These are phyloP conservation scores for Tyria jacobaeae DNA, from an alignment of 2,888 invertebrate genomes.

Conservation along the genomic window DNA sequence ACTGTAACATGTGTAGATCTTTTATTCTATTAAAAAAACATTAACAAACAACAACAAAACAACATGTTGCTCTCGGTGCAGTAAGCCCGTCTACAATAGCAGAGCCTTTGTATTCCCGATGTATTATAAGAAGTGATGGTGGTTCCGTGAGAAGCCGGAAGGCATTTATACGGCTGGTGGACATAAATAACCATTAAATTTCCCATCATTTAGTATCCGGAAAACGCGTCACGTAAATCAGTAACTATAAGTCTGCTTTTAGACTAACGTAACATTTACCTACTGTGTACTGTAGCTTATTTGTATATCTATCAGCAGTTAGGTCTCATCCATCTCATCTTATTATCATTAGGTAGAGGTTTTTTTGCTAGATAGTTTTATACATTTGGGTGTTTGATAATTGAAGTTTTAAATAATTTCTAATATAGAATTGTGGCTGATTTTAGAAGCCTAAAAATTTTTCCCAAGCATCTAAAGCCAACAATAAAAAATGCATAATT, in stretches of 20 bases:
- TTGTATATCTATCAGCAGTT: too few species aligned
- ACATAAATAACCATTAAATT: not conserved
- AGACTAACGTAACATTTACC: constrained; percentile 1
- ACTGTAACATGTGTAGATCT: too few species aligned
- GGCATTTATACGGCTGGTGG: not conserved
- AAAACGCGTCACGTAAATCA: constrained; percentile 1
- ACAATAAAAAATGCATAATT: too few species aligned
- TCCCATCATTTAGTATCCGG: not conserved
- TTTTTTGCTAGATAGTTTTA: too few species aligned
- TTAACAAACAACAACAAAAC: too few species aligned
- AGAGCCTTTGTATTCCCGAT: not conserved
- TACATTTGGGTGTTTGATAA: too few species aligned
- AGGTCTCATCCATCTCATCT: not conserved
- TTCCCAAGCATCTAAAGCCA: too few species aligned
- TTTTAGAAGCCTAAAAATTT: too few species aligned
- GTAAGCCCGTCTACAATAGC: not conserved
- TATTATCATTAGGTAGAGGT: not conserved
- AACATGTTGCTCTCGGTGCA: too few species aligned
- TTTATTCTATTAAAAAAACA: too few species aligned
- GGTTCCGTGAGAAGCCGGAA: not conserved
- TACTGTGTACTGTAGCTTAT: not conserved
- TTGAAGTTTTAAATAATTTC: too few species aligned
- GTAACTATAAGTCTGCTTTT: not conserved
- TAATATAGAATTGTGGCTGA: too few species aligned
- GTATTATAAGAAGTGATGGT: not conserved